Percentiles rank a stretch among this genome's conserved stretches.
phyloP scores from a whole-genome alignment of 2,797 vertebrate genomes.

The Hapalemur alaotrensis region DNA sequence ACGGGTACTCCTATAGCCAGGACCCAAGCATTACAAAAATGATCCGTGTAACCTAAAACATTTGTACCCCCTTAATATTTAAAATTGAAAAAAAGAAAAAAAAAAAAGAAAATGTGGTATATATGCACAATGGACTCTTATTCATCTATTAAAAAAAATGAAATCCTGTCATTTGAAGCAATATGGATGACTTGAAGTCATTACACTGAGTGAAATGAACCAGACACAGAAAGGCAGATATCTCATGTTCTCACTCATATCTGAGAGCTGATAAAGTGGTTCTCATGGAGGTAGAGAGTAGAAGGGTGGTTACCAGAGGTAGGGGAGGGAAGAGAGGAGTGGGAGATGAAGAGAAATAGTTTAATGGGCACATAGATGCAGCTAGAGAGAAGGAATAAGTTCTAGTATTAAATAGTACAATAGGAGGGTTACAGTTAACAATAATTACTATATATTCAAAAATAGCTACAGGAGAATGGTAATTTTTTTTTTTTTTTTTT shows the following conservation, averaged over 20 bases:
- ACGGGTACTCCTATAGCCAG: too few relatives aligned
- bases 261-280: background rate
- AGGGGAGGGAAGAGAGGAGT: background rate
- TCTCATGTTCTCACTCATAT: background rate
- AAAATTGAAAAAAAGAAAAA: too few relatives aligned
- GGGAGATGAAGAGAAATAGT: background rate
- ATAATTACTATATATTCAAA: background rate
- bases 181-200: background rate
- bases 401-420: background rate
- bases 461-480: background rate
- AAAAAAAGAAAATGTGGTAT: background rate
- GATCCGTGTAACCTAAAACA: too few relatives aligned
- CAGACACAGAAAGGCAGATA: background rate
- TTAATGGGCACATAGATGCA: background rate
- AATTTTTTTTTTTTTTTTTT: background rate
- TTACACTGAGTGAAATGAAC: background rate
- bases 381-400: background rate
- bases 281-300: background rate
- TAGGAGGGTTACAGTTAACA: background rate
- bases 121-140: background rate
- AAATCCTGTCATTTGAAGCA: background rate
- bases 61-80: too few relatives aligned
- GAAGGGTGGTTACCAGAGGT: background rate
- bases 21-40: too few relatives aligned
- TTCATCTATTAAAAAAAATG: background rate